Conservation (phyloP, 2,888 invertebrate genomes). For the Cotesia congregata region DNA sequence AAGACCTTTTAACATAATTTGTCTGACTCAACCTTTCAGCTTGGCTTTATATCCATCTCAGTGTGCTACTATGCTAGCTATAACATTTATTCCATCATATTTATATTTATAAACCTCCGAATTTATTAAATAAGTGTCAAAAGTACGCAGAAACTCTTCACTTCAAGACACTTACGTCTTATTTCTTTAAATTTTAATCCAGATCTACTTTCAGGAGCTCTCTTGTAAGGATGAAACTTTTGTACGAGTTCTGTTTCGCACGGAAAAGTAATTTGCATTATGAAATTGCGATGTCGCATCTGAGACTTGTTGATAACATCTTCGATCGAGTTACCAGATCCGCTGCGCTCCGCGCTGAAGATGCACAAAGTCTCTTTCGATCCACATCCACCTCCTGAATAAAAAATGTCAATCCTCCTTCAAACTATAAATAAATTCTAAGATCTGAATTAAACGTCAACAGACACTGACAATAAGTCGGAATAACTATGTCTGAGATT, state of each 20-base stretch:
- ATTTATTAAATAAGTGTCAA: slow-evolving; percentile 19
- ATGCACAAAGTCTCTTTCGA: slow-evolving; percentile 5
- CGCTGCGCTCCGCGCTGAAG: background rate
- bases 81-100: background rate
- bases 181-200: slow-evolving; percentile 12
- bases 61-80: background rate
- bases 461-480: background rate
- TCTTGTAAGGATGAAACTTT: slow-evolving; percentile 13
- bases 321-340: slow-evolving; percentile 17
- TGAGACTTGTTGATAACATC: slow-evolving; percentile 27
- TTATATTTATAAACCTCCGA: background rate
- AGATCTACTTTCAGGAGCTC: background rate
- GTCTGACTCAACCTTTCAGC: background rate
- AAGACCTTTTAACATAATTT: slow-evolving; percentile 18
- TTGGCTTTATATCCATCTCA: no score
- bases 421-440: background rate
- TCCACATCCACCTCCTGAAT: slow-evolving; percentile 10
- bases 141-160: background rate
- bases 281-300: slow-evolving; percentile 30
- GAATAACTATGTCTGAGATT: no score
- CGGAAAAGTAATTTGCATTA: slow-evolving; percentile 31
- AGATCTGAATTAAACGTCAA: background rate
- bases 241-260: slow-evolving; percentile 8
- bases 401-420: slow-evolving; percentile 18
- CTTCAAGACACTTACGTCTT: background rate